Base-by-base conservation (phyloP, 1,140 invertebrate genomes). In the Trypoxylus dichotomus region DNA sequence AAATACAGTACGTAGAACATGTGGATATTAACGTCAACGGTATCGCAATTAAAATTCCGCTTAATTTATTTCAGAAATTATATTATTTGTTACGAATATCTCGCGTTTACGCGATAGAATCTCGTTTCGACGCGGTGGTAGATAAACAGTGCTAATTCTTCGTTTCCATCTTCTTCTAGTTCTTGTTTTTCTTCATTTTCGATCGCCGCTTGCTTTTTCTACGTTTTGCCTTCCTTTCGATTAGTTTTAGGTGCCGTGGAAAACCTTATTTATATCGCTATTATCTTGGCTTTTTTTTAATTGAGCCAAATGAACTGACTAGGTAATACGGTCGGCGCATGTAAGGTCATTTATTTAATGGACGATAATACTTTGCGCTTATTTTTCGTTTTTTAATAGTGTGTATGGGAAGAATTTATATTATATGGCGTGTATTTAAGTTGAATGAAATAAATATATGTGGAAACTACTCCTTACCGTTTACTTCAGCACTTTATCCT, bases 21-120 rank as follows among this genome's bases (percentile, higher is more conserved):
- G 60, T 63, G 19, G 24, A 63, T 63, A 63, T 27, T 63, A 21
- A 19, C 60, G 60, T 63, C 60, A 63, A 27, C 60, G 60, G 60
- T 3, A 63, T 63, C 60, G 60, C 60, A 63, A 63, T 63, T 63
- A 63, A 63, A 63, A 63, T 63, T 63, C 60, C 60, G 60, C 60
- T 63, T 63, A 63, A 63, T 63, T 63, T 63, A 63, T 63, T 63
- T 63, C 60, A 63, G 19, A 63, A 63, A 63, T 63, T 27, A 24
- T 27, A 63, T 63, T 63, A 63, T 63, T 63, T 63, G 60, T 63
- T 63, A 27, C 19, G 19, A 19, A 27, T n/a, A 25, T 25, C 25
- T 21, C 47, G 21, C 60, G 60, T 63, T 63, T 19, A 27, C n/a
- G 60, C 60, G 60, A 63, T 63, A 63, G 24, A 24, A 63, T 63